phyloP scores from a whole-genome alignment of 2,888 invertebrate species.

The Aelia acuminata region DNA sequence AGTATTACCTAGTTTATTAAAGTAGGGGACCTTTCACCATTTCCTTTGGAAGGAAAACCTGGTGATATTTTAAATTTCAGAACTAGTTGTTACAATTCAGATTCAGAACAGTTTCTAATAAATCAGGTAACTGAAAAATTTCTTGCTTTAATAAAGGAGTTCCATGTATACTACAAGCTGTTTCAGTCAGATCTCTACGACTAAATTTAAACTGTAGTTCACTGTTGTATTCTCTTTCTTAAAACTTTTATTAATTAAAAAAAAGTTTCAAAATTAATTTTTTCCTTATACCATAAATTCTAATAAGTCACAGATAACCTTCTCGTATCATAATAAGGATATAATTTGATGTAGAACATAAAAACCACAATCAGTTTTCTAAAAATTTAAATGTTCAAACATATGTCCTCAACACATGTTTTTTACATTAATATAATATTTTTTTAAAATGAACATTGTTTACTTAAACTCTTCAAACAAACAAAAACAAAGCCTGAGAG shows the following conservation, averaged over 20 bases:
- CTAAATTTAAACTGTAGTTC: background rate
- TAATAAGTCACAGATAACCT: background rate
- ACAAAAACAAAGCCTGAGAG: too few relatives aligned
- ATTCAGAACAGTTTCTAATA: background rate
- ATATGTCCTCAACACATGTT: background rate
- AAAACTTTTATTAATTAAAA: background rate
- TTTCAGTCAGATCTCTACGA: background rate
- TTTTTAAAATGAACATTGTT: background rate
- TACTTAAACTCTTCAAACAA: background rate
- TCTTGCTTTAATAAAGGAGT: background rate
- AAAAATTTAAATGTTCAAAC: background rate
- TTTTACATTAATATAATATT: background rate
- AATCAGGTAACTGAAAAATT: background rate
- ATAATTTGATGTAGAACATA: background rate
- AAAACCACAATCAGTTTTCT: background rate
- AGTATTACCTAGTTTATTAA: too few relatives aligned
- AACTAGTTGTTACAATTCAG: background rate
- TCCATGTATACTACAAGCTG: background rate
- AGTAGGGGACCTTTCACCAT: too few relatives aligned
- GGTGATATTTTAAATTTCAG: background rate
- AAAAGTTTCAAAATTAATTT: background rate
- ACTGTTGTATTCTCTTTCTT: background rate
- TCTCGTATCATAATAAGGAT: background rate
- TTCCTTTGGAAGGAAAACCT: background rate
- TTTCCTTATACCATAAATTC: background rate